Base-by-base conservation (phyloP, 2,888 invertebrate species). In the Epistrophella euchroma region DNA sequence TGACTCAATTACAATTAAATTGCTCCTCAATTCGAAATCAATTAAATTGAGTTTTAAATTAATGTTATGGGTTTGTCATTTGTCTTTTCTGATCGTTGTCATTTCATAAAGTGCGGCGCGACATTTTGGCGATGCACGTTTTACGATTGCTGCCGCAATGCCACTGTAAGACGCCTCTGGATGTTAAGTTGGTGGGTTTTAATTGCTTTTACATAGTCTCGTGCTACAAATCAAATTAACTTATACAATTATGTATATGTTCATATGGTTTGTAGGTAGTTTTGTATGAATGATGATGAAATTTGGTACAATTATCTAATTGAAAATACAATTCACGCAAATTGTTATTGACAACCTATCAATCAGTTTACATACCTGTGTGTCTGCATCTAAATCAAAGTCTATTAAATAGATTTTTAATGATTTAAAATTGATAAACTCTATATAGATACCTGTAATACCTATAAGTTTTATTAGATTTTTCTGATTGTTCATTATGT, bases 1-100 rank as follows among this genome's bases (percentile, higher is more conserved):
- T 81, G 76, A 81, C 80, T 85, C 76, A 81, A 75, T 76, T 73
- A 82, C 81, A 77, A 45, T 58, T 70, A 70, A 86, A 86, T 85
- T 85, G 81, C 73, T 77, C 73, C 25, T 81, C 70, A 85, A 85
- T 86, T 81, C 4, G 71, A 80, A 71, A 75, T 66, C 75, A 72
- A 75, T 75, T 80, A 66, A 40, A 80, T 72, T 84, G 75, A 72
- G 70, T 79, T 43, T 62, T 5, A 43, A 28, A 60, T 71, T 25
- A 52, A 19, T 40, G 19, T 37, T 45, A 15, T 56, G 13, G 75
- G 45, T 25, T 62, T 22, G 47, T 73, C 56, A 58, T 58, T 70
- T 13, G 17, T 64, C 43, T 64, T 17, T 17, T 17, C 4, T 64
- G 9, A n/a, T n/a, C 11, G 10, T 17, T 66, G 22, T 25, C 15